Evolutionary conservation across 2,113 vertebrate species (phyloP), one percentile per base, ranked within the genome.

Genomic region (Cyanocitta stelleri): DNA sequence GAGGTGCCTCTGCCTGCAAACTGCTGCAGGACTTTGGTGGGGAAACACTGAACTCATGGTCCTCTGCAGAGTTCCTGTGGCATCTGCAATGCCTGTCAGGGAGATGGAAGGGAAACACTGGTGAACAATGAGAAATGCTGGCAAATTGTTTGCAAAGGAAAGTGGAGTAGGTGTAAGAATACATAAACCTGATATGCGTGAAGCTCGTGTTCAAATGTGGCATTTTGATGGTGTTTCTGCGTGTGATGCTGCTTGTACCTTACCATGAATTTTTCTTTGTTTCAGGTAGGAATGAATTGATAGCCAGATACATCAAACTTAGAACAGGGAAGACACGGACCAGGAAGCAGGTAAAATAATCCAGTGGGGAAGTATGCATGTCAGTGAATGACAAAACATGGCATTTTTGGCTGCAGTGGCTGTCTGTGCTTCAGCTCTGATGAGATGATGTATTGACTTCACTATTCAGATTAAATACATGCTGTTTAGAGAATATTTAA

Each of bases 221-320:
- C 56, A 4, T 44, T 95, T 78, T 83, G 18, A 8, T 78, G 48
- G 10, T 39, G n/a, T 33, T 90, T 44, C n/a, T 39, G 39, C 37
- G 23, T 76, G 27, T 88, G 56, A n/a, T 91, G 68, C 73, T 90
- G 64, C 88, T 87, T 87, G n/a, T 79, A 43, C 54, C 95, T 98
- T 94, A 98, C 82, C 63, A 32, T 97, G 75, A 67, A 84, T 97
- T 97, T 87, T 96, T 98, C 92, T 98, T 98, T 97, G 88, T 98
- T 98, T 97, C 97, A 99, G 99, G 99, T 98, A 99, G 99, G 95
- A 99, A 99, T 98, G 99, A 99, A 98, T 98, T 99, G 97, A 99
- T 99, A 98, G 99, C 99, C 96, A 98, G 99, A 99, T 99, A 99
- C 98, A 99, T 99, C 98, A 99, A 99, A 97, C 98, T 99, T 93